Base-by-base conservation (phyloP, 2,888 invertebrate genomes). In the Drosophila kanekoi region DNA sequence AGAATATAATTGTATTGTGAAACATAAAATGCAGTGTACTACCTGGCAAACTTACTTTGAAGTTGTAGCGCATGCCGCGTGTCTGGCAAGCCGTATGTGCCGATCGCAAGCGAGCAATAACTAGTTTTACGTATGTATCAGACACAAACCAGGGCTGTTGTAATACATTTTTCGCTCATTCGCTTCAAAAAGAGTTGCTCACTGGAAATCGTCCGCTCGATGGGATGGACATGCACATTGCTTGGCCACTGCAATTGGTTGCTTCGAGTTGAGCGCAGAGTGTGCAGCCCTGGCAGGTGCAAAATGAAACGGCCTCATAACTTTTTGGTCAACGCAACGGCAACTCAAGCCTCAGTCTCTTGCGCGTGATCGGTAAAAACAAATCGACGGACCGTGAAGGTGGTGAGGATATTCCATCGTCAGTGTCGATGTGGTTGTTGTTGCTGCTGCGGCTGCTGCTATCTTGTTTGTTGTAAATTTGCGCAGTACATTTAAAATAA, bases 351-450 rank as follows among this genome's bases (percentile, higher is more conserved):
- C 70, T 80, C 77, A 85, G 86, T 87, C 83, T 82, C 86, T 85
- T 79, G 75, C 87, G 81, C 86, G 81, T 81, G 85, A 88, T 86
- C 85, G 86, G 87, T 87, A 73, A 71, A 72, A 74, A 74, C 74
- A 74, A 79, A 73, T 81, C 72, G 79, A 63, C 83, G 83, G 83
- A 84, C 82, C 72, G 81, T 80, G 84, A 80, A 88, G 87, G 84
- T 81, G 88, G 59, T 79, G 83, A 86, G 87, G 89, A 80, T 77
- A 78, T 79, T 70, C 74, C 66, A 71, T 67, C 71, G 82, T 64
- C 68, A 60, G 63, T 56, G 71, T 74, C 69, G 67, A 56, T 63
- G 78, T 71, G 57, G 71, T 81, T 72, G 64, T 81, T 83, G 67
- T 53, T 64, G 66, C 20, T 75, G 67, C 52, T 73, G 70, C 72